Evolutionary conservation across 1,140 invertebrate species (phyloP).

Genomic region (Propsilocerus akamusi): DNA sequence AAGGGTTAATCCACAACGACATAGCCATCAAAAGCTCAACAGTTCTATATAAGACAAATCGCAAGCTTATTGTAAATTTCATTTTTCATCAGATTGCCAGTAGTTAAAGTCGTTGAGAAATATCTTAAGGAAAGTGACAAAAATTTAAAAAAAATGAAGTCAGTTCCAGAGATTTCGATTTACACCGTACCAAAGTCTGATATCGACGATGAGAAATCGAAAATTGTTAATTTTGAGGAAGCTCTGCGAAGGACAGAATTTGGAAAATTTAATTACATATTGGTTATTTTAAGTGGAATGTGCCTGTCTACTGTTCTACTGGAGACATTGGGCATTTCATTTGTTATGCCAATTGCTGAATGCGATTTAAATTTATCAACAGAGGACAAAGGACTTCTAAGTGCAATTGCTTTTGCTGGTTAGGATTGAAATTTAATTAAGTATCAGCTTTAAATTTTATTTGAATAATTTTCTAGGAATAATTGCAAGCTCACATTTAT

Average conservation of each 20-base stretch:
- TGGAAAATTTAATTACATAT: constrained; percentile 39
- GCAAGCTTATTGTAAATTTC: too few relatives aligned
- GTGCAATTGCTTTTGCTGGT: constrained; percentile 12
- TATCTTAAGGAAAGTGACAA: too few relatives aligned
- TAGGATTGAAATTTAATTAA: too few relatives aligned
- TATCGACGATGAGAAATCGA: background rate
- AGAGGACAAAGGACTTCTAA: constrained; percentile 36
- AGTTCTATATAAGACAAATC: too few relatives aligned
- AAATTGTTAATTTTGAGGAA: background rate
- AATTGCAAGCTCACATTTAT: constrained; percentile 18
- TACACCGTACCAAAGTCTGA: too few relatives aligned
- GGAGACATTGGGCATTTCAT: constrained; percentile 39
- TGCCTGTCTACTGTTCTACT: constrained; percentile 34
- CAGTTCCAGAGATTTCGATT: background rate
- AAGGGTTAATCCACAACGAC: too few relatives aligned
- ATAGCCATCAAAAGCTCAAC: too few relatives aligned
- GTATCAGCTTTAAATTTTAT: too few relatives aligned
- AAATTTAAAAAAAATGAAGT: too few relatives aligned
- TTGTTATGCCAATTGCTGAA: constrained; percentile 42
- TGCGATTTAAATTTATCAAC: constrained; percentile 40
- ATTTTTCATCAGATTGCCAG: too few relatives aligned
- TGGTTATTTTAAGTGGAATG: constrained; percentile 32
- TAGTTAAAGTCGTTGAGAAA: too few relatives aligned
- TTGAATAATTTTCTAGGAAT: constrained; percentile 11
- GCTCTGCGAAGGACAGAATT: constrained; percentile 21